Evolutionary conservation across 2,888 invertebrate species (phyloP), one percentile per base, ranked within the genome.

Genomic region (Drosophila anomalata): DNA sequence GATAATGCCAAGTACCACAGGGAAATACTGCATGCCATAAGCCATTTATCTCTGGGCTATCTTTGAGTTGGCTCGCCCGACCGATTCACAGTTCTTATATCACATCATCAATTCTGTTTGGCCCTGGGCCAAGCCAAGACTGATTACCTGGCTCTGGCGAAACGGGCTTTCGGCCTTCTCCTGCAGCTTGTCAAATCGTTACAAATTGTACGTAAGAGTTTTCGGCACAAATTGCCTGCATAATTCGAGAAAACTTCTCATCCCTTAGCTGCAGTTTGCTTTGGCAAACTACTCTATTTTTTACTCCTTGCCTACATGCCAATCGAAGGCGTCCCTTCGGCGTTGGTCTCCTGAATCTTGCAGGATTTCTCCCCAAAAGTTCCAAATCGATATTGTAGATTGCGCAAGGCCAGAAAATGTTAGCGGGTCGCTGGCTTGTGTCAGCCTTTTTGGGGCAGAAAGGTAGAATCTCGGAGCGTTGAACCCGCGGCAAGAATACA

Each of bases 181-280:
- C 26, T 41, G 44, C 20, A 9, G 11, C 53, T 46, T 48, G 42
- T 56, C 44, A 48, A 36, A 55, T 58, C 2, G 48, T 67, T 60
- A 78, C 80, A 76, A 80, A 78, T 78, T 71, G 78, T 63, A 57
- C 75, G 55, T 60, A 54, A 62, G 69, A 74, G 70, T 67, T 81
- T 65, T 75, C 48, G 42, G 33, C 39, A 70, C 73, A 70, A 82
- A 78, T 85, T 78, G 79, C 50, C 79, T 82, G 79, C 85, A 81
- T 85, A 81, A 81, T 81, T 84, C 77, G 48, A 20, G 48, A 60
- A 56, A 58, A 22, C 57, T 54, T 42, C 26, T 29, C 14, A 62
- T 54, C 77, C 67, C 74, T 66, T 52, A 67, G 78, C 75, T 73
- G 73, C 79, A 76, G 74, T 60, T 77, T 61, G 60, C 70, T 65